A percentile compares a stretch with the other conserved stretches of the same genome.
phyloP scores from a whole-genome alignment of 2,888 invertebrate genomes.

The Tromatobia lineatoria region DNA sequence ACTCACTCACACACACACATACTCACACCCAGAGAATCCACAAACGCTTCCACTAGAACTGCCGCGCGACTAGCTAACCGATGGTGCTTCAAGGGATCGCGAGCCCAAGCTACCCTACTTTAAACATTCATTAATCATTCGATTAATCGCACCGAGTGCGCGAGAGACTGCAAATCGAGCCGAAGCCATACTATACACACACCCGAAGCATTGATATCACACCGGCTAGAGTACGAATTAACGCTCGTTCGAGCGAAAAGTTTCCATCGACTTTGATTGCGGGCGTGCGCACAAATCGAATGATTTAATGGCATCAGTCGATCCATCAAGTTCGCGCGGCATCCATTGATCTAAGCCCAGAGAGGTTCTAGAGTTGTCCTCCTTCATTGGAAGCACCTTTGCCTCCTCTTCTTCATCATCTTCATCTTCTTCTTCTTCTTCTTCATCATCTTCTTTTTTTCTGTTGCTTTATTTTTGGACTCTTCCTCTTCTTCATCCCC shows the following conservation, averaged over 20 bases:
- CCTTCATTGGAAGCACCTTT: conserved; percentile 22
- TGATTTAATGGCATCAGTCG: conserved; percentile 70
- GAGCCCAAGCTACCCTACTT: conserved; percentile 55
- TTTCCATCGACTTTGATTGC: conserved; percentile 61
- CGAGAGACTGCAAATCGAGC: conserved; percentile 27
- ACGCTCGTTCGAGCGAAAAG: conserved; percentile 53
- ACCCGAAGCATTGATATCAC: conserved; percentile 34
- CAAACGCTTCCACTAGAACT: not conserved
- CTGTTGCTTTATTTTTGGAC: conserved; percentile 21
- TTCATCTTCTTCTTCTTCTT: not conserved
- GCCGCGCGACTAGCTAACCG: conserved; percentile 24
- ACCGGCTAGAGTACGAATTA: conserved; percentile 39
- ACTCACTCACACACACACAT: not conserved
- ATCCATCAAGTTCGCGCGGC: conserved; percentile 73
- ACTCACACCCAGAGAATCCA: not conserved
- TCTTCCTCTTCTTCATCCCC: conserved; percentile 20
- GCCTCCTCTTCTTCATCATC: conserved; percentile 33
- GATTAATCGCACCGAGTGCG: conserved; percentile 52
- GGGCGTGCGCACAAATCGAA: conserved; percentile 68
- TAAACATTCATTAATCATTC: conserved; percentile 64
- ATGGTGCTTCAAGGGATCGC: conserved; percentile 19
- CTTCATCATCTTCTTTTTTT: too few species aligned
- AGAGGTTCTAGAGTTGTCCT: conserved; percentile 40
- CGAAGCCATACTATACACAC: not conserved
- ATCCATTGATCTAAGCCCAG: conserved; percentile 71